phyloP scores from a whole-genome alignment of 1,140 invertebrate species.

The Luehdorfia chinensis region DNA sequence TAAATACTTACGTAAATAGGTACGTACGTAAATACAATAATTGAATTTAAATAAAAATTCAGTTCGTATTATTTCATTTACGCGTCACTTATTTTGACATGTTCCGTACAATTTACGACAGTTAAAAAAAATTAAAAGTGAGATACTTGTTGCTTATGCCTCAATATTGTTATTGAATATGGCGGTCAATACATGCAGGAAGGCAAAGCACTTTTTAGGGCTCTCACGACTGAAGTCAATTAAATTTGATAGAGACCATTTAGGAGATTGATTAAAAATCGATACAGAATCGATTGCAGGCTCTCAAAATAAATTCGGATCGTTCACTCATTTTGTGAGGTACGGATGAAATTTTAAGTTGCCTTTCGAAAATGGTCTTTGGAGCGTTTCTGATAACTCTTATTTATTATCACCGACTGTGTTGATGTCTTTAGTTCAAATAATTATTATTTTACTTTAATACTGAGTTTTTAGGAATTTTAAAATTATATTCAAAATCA shows the following conservation, averaged over 20 bases:
- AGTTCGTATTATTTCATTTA: too few relatives aligned
- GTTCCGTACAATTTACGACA: too few relatives aligned
- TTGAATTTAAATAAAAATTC: too few relatives aligned
- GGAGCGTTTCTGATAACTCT: background rate
- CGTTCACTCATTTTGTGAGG: slow-evolving; percentile 25
- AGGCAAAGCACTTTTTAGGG: slow-evolving; percentile 34
- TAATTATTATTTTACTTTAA: too few relatives aligned
- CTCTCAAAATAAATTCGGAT: slow-evolving; percentile 35
- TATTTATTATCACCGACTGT: background rate
- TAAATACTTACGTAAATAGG: too few relatives aligned
- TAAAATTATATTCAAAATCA: too few relatives aligned
- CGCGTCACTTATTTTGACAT: too few relatives aligned
- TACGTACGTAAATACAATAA: too few relatives aligned
- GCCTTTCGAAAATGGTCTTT: slow-evolving; percentile 14
- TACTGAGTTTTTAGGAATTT: too few relatives aligned
- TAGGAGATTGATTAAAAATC: slow-evolving; percentile 58
- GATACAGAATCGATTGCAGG: slow-evolving; percentile 44
- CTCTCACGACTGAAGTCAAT: slow-evolving; percentile 46
- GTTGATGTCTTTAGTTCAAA: background rate
- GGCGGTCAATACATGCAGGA: slow-evolving; percentile 36
- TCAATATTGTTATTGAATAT: slow-evolving; percentile 34
- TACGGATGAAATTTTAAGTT: slow-evolving; percentile 36
- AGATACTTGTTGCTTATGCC: slow-evolving; percentile 30
- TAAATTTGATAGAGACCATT: slow-evolving; percentile 56
- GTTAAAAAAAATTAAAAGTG: too few relatives aligned